Conservation (phyloP, 2,113 vertebrate genomes). For the Bos javanicus region DNA sequence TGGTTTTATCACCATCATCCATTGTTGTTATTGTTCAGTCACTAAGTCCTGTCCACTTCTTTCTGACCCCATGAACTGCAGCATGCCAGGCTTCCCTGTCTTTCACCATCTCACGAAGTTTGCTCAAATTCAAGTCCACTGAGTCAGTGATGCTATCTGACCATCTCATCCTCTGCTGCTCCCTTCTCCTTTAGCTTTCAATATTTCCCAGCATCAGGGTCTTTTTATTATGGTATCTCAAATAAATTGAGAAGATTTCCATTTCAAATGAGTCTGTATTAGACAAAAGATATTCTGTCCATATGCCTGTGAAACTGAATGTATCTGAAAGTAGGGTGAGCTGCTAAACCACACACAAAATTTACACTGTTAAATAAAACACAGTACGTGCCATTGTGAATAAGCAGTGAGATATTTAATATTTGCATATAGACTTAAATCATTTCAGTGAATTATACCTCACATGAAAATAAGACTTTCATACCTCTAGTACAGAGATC, state of each 20-base stretch:
- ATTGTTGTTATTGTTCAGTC: neutral
- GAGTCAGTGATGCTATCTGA: neutral
- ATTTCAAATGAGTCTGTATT: conserved; percentile 25
- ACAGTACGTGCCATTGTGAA: neutral
- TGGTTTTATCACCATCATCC: neutral
- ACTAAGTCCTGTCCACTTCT: neutral
- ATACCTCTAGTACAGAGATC: neutral
- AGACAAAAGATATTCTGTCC: neutral
- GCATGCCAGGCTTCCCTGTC: neutral
- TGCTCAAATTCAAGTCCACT: neutral
- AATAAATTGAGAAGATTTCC: neutral
- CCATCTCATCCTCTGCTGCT: neutral
- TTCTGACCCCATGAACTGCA: neutral
- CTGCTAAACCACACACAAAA: neutral
- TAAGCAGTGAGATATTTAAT: neutral
- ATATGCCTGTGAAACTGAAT: neutral
- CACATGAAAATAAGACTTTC: neutral
- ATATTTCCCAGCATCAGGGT: neutral
- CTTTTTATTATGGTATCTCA: neutral
- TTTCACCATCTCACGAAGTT: neutral
- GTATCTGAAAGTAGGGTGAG: neutral
- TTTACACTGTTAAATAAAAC: neutral
- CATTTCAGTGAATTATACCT: neutral
- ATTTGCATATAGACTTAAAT: conserved; percentile 29
- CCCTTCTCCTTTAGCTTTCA: neutral